Percentiles rank a stretch among this genome's conserved stretches.
phyloP scores from a whole-genome alignment of 2,797 vertebrate genomes.

The Calcarius lapponicus region DNA sequence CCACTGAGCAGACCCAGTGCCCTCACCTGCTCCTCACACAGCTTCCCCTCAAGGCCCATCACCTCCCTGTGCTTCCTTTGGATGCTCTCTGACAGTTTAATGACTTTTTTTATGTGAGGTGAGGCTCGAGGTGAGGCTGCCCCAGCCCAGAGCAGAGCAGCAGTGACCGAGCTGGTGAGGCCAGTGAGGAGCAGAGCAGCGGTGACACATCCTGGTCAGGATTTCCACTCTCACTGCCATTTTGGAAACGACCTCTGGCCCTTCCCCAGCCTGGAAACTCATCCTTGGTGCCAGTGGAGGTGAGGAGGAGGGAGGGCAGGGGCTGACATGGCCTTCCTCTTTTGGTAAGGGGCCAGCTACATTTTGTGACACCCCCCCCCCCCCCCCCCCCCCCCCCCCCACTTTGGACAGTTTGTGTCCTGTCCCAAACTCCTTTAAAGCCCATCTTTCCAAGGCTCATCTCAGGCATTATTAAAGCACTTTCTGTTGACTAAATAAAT shows the following conservation, averaged over 20 bases:
- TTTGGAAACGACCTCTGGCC: fast-evolving
- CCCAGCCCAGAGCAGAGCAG: background rate
- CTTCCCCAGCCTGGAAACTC: background rate
- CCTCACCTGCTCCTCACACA: background rate
- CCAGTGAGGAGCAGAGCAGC: background rate
- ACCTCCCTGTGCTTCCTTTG: background rate
- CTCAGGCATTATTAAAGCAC: background rate
- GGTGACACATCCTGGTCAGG: background rate
- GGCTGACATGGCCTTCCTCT: background rate
- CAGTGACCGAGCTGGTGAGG: background rate
- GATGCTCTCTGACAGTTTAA: fast-evolving
- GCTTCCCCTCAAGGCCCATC: background rate
- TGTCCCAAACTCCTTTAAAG: too few species aligned
- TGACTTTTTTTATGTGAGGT: background rate
- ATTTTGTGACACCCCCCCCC: background rate
- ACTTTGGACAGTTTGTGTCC: too few species aligned
- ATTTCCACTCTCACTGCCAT: background rate
- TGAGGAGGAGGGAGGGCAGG: background rate
- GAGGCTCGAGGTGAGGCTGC: background rate
- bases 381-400: too few species aligned
- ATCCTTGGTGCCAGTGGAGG: fast-evolving
- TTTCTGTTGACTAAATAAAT: background rate
- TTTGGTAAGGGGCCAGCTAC: too few species aligned
- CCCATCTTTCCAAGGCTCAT: background rate
- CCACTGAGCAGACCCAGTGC: background rate